Evolutionary conservation across 2,888 invertebrate genomes (phyloP), one percentile per base, ranked within the genome.

Genomic region (Phragmatobia fuliginosa): DNA sequence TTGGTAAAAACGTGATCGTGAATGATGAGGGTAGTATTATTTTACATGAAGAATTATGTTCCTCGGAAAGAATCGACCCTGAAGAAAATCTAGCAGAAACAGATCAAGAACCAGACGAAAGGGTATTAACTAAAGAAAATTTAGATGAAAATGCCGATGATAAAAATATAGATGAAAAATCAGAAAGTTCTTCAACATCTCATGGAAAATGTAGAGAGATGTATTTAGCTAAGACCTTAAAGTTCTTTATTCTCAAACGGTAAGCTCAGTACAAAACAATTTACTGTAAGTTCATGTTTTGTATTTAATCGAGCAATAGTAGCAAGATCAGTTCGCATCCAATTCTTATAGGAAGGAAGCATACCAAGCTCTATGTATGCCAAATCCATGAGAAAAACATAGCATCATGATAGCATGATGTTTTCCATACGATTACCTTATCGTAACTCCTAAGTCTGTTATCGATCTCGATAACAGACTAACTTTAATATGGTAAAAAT

Each of bases 241-340:
- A 88, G 76, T 94, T 94, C 79, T 92, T 94, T 69, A 82, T 92
- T n/a, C 80, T 94, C 28, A 78, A 73, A 67, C 89, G 94, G 94
- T 94, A 83, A 83, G 85, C 67, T 32, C 32, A 28, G 18, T 31
- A 14, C 16, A 28, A 56, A 36, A n/a, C 18, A 67, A 28, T 6
- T 21, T 41, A n/a, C 21, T 21, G 11, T 62, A 31, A 14, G 25
- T 11, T 25, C 21, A n/a, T n/a, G n/a, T n/a, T n/a, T n/a, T n/a
- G n/a, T n/a, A n/a, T n/a, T n/a, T n/a, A n/a, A n/a, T n/a, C n/a
- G n/a, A n/a, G n/a, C 21, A 21, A 6, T 45, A 6, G 18, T 41
- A 6, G 41, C 18, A 5, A 41, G 41, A 18, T 41, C 41, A 41
- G 41, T 18, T 18, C 5, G 16, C 14, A 18, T 14, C 18, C 41